phyloP scores from a whole-genome alignment of 35 echinoderm and acorn worm genomes.

The Apostichopus japonicus region DNA sequence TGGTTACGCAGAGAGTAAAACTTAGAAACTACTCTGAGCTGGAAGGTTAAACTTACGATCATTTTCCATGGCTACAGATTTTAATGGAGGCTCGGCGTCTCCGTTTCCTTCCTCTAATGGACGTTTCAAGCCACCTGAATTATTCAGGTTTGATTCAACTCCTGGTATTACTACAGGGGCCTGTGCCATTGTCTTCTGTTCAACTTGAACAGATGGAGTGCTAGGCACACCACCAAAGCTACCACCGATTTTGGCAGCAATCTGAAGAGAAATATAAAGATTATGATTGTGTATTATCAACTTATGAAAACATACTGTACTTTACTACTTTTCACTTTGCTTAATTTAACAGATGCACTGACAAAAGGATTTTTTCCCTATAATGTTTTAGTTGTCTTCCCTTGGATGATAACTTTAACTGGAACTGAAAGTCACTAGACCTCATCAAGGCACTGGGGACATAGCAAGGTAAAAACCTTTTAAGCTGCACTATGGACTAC shows the following conservation, averaged over 20 bases:
- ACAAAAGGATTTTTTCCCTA: too few relatives aligned
- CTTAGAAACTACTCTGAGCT: too few relatives aligned
- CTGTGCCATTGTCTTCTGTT: slow-evolving; percentile 10
- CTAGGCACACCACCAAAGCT: slow-evolving; percentile 36
- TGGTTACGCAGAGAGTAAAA: too few relatives aligned
- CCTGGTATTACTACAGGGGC: not conserved
- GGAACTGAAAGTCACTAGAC: too few relatives aligned
- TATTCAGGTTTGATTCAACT: slow-evolving; percentile 26
- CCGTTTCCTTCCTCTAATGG: slow-evolving; percentile 28
- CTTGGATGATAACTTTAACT: too few relatives aligned
- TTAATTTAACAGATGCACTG: too few relatives aligned
- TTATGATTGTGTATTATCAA: not conserved
- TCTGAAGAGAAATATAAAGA: slow-evolving; percentile 11
- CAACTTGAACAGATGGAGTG: slow-evolving; percentile 27
- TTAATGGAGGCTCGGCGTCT: slow-evolving; percentile 14
- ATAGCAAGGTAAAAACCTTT: too few relatives aligned
- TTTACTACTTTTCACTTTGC: too few relatives aligned
- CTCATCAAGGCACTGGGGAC: too few relatives aligned
- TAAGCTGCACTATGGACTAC: too few relatives aligned
- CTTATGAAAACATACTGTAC: too few relatives aligned
- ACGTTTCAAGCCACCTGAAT: slow-evolving; percentile 47
- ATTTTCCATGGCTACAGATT: slow-evolving; percentile 46
- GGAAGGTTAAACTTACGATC: slow-evolving; percentile 7
- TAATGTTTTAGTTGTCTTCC: too few relatives aligned
- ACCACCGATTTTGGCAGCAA: slow-evolving; percentile 58